Percentiles rank a stretch among this genome's conserved stretches.
These are phyloP conservation scores for Magallana gigas DNA, from an alignment of 1,140 invertebrate genomes.

Conservation along the genomic window DNA sequence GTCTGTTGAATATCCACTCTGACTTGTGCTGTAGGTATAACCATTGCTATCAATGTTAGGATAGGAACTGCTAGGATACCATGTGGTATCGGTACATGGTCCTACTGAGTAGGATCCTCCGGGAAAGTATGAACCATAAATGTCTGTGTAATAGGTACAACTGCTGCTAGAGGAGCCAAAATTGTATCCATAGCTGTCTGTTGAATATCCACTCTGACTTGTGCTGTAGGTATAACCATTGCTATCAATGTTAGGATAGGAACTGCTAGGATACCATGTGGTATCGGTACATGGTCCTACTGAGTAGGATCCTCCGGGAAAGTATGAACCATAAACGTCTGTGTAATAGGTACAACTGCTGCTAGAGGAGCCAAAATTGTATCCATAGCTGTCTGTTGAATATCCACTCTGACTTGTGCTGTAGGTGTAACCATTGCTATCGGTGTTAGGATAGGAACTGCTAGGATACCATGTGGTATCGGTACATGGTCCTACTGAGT, in stretches of 20 bases:
- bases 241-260: not conserved
- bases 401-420: not conserved
- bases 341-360: not conserved
- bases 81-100: not conserved
- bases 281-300: conserved; percentile 9
- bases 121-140: not conserved
- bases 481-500: not conserved
- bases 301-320: not conserved
- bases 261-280: not conserved
- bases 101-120: not conserved
- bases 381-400: not conserved
- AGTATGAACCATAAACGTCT: not conserved
- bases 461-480: not conserved
- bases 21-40: not conserved
- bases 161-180: not conserved
- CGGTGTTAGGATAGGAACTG: not conserved
- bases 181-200: not conserved
- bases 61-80: conserved; percentile 12
- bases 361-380: not conserved
- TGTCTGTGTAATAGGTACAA: conserved; percentile 19
- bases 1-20: not conserved
- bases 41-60: not conserved
- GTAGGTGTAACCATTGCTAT: not conserved
- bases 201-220: not conserved
- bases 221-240: not conserved